phyloP scores from a whole-genome alignment of 2,888 invertebrate genomes.

The Pheosia tremula region DNA sequence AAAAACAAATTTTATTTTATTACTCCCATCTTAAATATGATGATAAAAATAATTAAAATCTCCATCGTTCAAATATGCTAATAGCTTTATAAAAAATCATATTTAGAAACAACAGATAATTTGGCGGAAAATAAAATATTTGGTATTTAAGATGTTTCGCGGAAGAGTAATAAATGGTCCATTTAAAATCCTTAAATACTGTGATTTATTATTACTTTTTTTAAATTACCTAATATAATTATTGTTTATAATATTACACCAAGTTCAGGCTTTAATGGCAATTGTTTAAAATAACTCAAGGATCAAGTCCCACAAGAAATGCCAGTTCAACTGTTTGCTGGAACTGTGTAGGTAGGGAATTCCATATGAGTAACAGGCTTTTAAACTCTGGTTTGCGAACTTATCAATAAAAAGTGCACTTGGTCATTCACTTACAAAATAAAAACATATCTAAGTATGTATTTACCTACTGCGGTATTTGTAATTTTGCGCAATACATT shows the following conservation, averaged over 20 bases:
- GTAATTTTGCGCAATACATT: background rate
- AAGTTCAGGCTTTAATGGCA: no score
- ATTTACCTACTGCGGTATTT: no score
- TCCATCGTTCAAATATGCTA: background rate
- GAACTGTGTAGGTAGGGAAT: no score
- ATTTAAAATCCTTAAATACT: background rate
- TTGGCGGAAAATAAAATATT: background rate
- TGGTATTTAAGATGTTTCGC: background rate
- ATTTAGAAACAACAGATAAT: background rate
- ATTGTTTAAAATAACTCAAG: no score
- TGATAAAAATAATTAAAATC: slow-evolving; percentile 4
- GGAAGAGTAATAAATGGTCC: background rate
- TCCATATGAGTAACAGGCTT: no score
- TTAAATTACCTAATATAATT: background rate
- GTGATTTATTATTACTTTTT: background rate
- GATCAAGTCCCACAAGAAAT: no score
- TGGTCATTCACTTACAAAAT: no score
- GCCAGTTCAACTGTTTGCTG: no score
- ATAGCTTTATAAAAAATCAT: background rate
- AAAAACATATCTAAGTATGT: no score
- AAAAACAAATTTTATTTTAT: background rate
- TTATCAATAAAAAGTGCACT: no score
- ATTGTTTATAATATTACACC: background rate
- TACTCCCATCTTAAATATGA: background rate
- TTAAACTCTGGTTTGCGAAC: no score